Conservation (phyloP, 2,888 invertebrate genomes). For the Smittia sp. region DNA sequence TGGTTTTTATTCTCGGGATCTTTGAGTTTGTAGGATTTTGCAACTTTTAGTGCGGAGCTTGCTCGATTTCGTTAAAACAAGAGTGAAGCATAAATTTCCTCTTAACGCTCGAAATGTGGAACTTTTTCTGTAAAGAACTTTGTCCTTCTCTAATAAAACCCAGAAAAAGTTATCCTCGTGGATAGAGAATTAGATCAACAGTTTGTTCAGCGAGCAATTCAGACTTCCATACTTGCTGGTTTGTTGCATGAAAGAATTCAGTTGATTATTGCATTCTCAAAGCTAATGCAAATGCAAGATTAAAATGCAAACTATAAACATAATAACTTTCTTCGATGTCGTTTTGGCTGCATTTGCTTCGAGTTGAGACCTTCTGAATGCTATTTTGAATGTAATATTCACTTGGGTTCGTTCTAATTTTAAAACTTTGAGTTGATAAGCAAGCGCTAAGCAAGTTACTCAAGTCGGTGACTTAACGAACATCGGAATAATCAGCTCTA, state of each 20-base stretch:
- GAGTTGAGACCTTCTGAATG: not conserved
- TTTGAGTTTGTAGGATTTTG: slow-evolving; percentile 21
- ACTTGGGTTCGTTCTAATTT: too few species aligned
- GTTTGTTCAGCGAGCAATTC: too few species aligned
- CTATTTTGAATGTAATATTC: too few species aligned
- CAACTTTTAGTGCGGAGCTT: slow-evolving; percentile 7
- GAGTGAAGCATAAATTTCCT: slow-evolving; percentile 2
- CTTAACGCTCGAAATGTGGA: not conserved
- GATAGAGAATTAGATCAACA: slow-evolving; percentile 39
- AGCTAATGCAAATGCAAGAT: not conserved
- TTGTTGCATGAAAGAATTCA: slow-evolving; percentile 37
- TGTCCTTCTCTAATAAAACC: not conserved
- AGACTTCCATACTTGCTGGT: too few species aligned
- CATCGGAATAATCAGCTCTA: too few species aligned
- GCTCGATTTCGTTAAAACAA: not conserved
- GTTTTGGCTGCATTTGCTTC: slow-evolving; percentile 10
- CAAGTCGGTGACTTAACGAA: not conserved
- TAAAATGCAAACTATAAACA: slow-evolving; percentile 37
- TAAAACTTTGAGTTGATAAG: too few species aligned
- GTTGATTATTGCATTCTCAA: slow-evolving; percentile 19
- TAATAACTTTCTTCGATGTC: not conserved
- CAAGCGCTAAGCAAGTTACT: too few species aligned
- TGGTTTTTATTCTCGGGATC: not conserved
- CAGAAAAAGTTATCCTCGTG: not conserved
- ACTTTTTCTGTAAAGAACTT: not conserved